Base-by-base conservation (phyloP, 2,888 invertebrate species). In the Brachylomia viminalis region DNA sequence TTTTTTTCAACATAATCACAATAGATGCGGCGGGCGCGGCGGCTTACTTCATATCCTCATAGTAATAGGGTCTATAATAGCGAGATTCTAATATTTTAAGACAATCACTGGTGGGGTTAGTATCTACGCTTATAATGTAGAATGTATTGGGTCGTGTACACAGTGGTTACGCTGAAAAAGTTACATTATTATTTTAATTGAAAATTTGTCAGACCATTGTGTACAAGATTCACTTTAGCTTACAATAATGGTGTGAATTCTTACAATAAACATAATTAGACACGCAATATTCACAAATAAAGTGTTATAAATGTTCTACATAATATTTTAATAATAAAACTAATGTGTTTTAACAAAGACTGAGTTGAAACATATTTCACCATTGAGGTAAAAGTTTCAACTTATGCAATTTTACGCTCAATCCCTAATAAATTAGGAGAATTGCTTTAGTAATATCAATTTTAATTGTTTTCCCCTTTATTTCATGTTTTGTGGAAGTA, bases 1-100 rank as follows among this genome's bases (percentile, higher is more conserved):
- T 92, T 94, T 94, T 93, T 94, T 94, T 93, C 90, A 92, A 94
- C 80, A 93, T 93, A 93, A 95, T 95, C 94, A 95, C 95, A 94
- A 89, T 92, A 68, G 86, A 87, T 91, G 88, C 91, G 92, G 91
- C 89, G 93, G 94, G 93, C 91, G 92, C 94, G 95, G 93, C 91
- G 89, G 84, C 66, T 79, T 68, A 42, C 65, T 74, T 67, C 72
- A 49, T 75, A 84, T 84, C 0, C 2, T 23, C 52, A 58, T 80
- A 47, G 56, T 15, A 61, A 66, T 69, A 82, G 15, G 75, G 75
- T 42, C 61, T 82, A 75, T 72, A 62, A 49, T 75, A 59, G 72
- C 80, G 88, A 90, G 90, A 90, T 90, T 89, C 88, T 79, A 82
- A 76, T 65, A 58, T 70, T 65, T 84, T 82, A 82, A 83, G 72